These are phyloP conservation scores for Sciurus vulgaris DNA, from an alignment of 2,797 vertebrate species.

Conservation along the genomic window DNA sequence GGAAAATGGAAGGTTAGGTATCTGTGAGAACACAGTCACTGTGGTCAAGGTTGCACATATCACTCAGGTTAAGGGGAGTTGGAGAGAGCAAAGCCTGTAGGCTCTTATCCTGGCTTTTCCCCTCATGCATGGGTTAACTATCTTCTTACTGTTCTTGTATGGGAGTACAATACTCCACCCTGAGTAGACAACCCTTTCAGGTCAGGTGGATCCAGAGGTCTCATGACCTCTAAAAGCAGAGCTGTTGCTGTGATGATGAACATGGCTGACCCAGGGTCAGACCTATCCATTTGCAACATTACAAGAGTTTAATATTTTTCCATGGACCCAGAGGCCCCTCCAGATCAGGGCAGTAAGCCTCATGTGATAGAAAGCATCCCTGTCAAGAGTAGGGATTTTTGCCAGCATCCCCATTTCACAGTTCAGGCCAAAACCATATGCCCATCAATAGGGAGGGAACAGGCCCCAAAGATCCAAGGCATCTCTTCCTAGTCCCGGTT, in stretches of 20 bases:
- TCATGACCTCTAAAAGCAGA: conserved; percentile 20
- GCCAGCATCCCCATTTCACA: neutral
- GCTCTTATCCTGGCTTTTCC: neutral
- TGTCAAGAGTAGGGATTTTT: neutral
- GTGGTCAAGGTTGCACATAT: neutral
- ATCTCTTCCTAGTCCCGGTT: neutral
- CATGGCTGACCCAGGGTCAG: neutral
- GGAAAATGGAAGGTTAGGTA: neutral
- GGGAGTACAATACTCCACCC: neutral
- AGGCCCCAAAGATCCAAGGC: neutral
- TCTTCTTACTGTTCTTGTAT: neutral
- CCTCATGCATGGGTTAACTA: neutral
- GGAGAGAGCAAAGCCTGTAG: neutral
- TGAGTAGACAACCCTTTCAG: neutral
- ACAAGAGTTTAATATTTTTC: neutral
- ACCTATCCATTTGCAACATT: neutral
- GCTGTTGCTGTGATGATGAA: neutral
- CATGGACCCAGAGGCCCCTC: neutral
- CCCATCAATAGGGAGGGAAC: neutral
- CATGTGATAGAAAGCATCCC: neutral
- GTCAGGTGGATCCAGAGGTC: neutral
- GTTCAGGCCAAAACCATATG: neutral
- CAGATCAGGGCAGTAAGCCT: neutral
- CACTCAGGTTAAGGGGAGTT: neutral
- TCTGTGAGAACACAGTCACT: neutral